phyloP scores from a whole-genome alignment of 2,113 vertebrate species.

The Ictalurus furcatus region DNA sequence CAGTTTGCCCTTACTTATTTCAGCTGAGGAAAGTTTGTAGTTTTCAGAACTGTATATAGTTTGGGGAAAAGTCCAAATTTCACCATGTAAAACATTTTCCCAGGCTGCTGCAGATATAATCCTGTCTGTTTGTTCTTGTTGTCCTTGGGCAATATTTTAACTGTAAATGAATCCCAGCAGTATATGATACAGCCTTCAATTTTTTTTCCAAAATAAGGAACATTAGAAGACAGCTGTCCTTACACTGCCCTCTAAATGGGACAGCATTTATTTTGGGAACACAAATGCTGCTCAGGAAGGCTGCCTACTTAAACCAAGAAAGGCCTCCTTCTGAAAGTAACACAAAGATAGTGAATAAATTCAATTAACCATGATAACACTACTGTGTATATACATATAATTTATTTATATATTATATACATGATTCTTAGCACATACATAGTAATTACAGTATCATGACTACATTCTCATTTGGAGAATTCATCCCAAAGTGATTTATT shows the following conservation, averaged over 20 bases:
- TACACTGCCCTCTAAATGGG: background rate
- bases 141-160: constrained; percentile 6
- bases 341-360: background rate
- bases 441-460: background rate
- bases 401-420: background rate
- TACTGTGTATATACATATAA: background rate
- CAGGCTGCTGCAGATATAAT: background rate
- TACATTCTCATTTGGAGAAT: background rate
- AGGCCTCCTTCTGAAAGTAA: background rate
- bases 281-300: background rate
- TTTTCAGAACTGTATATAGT: too few relatives aligned
- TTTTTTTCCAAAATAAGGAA: constrained; percentile 13
- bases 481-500: background rate
- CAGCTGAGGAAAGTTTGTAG: background rate
- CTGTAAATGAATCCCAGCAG: constrained; percentile 13
- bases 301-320: background rate
- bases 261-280: background rate
- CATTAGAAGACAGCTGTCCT: background rate
- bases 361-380: background rate
- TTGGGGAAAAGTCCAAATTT: background rate
- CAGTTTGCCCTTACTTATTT: background rate
- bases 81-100: background rate
- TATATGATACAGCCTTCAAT: constrained; percentile 1
- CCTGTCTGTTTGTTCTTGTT: background rate
- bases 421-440: background rate